Evolutionary conservation across 2,888 invertebrate genomes (phyloP).

Genomic region (Conops quadrifasciatus): DNA sequence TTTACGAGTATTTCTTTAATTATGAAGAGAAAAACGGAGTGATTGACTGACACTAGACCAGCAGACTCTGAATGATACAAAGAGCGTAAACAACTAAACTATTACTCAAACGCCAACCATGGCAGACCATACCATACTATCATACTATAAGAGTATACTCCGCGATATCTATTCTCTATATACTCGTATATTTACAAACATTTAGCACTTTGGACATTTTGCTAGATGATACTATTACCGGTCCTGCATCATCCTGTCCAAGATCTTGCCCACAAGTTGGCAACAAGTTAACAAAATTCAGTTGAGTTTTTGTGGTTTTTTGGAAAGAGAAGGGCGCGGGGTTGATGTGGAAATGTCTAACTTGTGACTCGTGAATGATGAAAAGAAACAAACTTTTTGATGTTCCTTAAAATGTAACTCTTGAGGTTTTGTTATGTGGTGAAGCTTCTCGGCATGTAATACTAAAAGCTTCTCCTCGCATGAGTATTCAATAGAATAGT

Average conservation of each 20-base stretch:
- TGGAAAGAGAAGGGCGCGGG: neutral
- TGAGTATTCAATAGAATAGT: neutral
- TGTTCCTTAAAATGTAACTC: slow-evolving; percentile 29
- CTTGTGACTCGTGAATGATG: slow-evolving; percentile 17
- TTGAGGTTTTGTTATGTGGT: slow-evolving; percentile 33
- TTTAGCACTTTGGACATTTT: too few relatives aligned
- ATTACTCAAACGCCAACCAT: too few relatives aligned
- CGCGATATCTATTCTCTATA: too few relatives aligned
- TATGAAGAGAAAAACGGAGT: too few relatives aligned
- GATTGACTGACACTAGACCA: too few relatives aligned
- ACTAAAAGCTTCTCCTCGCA: neutral
- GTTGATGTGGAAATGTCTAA: slow-evolving; percentile 25
- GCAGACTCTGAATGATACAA: too few relatives aligned
- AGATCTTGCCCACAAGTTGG: slow-evolving; percentile 32
- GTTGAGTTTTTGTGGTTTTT: slow-evolving; percentile 39
- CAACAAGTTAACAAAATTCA: slow-evolving; percentile 40
- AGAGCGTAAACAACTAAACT: too few relatives aligned
- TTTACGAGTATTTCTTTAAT: too few relatives aligned
- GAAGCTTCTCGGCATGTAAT: neutral
- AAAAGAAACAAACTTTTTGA: slow-evolving; percentile 33
- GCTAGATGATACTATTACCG: too few relatives aligned
- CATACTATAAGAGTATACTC: too few relatives aligned
- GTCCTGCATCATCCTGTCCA: slow-evolving; percentile 12
- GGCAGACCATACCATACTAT: too few relatives aligned
- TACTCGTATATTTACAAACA: too few relatives aligned